Conservation (phyloP, 1,140 invertebrate genomes). For the Anoplophora glabripennis region DNA sequence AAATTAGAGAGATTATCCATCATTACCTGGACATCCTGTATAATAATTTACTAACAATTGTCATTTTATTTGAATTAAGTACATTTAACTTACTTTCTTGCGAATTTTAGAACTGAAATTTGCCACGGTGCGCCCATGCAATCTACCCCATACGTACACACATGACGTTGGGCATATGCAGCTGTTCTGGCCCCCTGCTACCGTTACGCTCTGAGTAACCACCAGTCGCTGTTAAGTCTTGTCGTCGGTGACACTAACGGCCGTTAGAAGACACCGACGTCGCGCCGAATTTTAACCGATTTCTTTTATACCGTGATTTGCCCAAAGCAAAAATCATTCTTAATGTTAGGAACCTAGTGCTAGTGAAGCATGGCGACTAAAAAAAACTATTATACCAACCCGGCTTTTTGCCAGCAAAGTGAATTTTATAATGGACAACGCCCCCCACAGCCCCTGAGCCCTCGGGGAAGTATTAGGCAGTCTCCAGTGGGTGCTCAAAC, state of each 20-base stretch:
- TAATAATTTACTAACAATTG: too few relatives aligned
- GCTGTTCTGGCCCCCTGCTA: constrained; percentile 35
- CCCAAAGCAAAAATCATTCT: too few relatives aligned
- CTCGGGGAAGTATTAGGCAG: constrained; percentile 44
- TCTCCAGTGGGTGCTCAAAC: constrained; percentile 45
- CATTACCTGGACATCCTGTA: too few relatives aligned
- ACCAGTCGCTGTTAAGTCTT: constrained; percentile 36
- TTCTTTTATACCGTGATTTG: neutral
- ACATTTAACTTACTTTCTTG: neutral
- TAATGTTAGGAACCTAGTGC: constrained; percentile 4
- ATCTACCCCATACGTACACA: constrained; percentile 42
- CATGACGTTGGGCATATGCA: constrained; percentile 46
- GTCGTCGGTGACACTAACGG: constrained; percentile 23
- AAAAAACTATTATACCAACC: constrained; percentile 64
- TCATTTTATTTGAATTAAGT: neutral
- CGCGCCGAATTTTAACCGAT: neutral
- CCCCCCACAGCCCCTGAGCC: constrained; percentile 44
- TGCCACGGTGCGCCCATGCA: constrained; percentile 37
- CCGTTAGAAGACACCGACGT: constrained; percentile 11
- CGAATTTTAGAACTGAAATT: neutral
- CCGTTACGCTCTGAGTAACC: constrained; percentile 40
- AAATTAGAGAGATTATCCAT: too few relatives aligned
- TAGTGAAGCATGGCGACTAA: constrained; percentile 29
- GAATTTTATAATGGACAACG: constrained; percentile 57
- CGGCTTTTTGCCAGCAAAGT: constrained; percentile 72